A percentile compares a stretch with the other conserved stretches of the same genome.
Evolutionary conservation across 1,140 invertebrate genomes (phyloP).

Genomic region (Euura saliciscinereae): DNA sequence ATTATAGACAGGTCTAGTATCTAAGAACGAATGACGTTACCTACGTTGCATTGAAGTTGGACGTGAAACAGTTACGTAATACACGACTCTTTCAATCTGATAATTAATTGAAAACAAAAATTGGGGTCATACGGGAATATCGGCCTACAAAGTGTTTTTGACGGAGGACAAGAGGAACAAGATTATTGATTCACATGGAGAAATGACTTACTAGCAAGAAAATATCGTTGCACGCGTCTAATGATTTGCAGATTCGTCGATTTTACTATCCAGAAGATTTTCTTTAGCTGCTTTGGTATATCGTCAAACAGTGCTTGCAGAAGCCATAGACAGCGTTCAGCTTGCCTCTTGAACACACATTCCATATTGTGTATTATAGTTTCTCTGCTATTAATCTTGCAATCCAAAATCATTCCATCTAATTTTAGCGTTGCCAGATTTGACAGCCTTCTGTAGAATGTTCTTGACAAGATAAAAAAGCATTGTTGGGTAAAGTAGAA

Average conservation of each 20-base stretch:
- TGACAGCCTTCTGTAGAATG: not conserved
- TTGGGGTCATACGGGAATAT: too few species aligned
- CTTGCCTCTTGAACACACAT: not conserved
- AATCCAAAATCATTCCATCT: conserved; percentile 3
- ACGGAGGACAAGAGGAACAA: too few species aligned
- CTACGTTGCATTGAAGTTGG: too few species aligned
- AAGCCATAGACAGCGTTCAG: conserved; percentile 3
- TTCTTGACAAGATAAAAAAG: not conserved
- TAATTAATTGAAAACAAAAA: too few species aligned
- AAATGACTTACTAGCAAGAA: not conserved
- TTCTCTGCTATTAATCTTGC: not conserved
- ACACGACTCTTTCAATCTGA: too few species aligned
- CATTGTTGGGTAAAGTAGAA: not conserved
- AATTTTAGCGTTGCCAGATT: not conserved
- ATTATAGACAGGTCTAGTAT: too few species aligned
- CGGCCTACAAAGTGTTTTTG: too few species aligned
- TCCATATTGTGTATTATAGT: not conserved
- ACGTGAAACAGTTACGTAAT: too few species aligned
- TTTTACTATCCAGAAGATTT: not conserved
- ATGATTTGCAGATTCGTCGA: not conserved
- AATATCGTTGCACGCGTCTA: not conserved
- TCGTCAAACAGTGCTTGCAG: not conserved
- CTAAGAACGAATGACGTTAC: too few species aligned
- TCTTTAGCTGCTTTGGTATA: not conserved
- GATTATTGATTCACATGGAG: not conserved